Base-by-base conservation (phyloP, 1,140 invertebrate species). In the Drosophila ficusphila region DNA sequence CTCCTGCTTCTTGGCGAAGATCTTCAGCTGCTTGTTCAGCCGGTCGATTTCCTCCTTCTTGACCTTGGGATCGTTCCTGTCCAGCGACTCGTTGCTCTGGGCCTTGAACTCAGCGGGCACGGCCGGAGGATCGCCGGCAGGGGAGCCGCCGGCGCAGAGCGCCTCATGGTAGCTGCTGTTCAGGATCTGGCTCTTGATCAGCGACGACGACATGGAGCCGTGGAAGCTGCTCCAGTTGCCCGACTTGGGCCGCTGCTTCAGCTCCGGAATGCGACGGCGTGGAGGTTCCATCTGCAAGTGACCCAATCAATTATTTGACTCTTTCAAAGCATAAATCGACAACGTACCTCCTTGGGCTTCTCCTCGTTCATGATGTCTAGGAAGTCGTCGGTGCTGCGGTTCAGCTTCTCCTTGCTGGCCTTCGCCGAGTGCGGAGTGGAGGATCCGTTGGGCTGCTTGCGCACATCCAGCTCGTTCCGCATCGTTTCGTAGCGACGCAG, bases 401-500 rank as follows among this genome's bases (percentile, higher is more conserved):
- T 91, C 11, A 90, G 19, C 41, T 90, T 91, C 51, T 92, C 90
- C 65, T 92, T 91, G 54, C 68, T 85, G 6, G 71, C 34, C 83
- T 82, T 90, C 56, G 92, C 61, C 7, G 89, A 90, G 14, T 77
- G 46, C 1, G 85, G 85, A 51, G 82, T 76, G 65, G 89, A 70
- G 62, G 88, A 70, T 47, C 89, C 81, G 16, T 78, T 74, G 2
- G 90, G 91, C 68, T 94, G 94, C 56, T 92, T 91, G 49, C 93
- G 92, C 9, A 93, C 95, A 76, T 97, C 95, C 69, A 99, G 93
- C 89, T 99, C 97, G 65, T 96, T 96, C 76, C 96, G 96, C 97
- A 98, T 99, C 61, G 98, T 95, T 78, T 98, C 97, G 91, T 98
- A 98, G 48, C 98, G 94, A 82, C 95, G 95, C 25, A 99, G 92